Evolutionary conservation across 92 coral and sea anemone genomes (phyloP).

Genomic region (Metridium senile): DNA sequence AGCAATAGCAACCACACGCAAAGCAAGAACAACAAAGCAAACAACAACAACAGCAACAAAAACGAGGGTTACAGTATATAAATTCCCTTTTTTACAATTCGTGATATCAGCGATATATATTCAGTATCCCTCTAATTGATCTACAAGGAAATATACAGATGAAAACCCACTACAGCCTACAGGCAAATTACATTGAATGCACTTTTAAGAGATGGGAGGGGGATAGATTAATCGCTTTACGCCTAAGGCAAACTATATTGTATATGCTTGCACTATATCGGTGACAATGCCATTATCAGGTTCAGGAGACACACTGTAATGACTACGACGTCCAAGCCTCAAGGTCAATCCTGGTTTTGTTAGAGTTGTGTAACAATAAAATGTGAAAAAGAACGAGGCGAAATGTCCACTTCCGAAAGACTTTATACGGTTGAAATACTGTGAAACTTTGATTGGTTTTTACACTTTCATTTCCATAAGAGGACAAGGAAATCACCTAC

Average conservation of each 20-base stretch:
- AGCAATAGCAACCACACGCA: no score
- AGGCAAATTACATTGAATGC: background rate
- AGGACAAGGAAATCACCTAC: conserved; percentile 1
- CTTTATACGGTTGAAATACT: background rate
- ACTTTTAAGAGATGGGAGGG: background rate
- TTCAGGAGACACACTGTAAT: no score
- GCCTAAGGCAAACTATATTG: background rate
- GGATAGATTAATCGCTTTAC: background rate
- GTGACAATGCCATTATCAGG: no score
- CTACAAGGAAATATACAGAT: background rate
- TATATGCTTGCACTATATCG: background rate
- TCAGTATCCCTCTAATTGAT: background rate
- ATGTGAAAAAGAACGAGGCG: no score
- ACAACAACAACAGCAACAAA: no score
- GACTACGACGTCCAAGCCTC: no score
- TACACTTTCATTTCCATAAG: background rate
- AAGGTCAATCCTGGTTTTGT: no score
- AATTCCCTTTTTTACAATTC: background rate
- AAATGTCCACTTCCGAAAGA: no score
- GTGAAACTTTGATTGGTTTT: conserved; percentile 1
- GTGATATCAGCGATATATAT: background rate
- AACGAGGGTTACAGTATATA: background rate
- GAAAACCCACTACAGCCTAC: background rate
- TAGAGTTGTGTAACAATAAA: no score
- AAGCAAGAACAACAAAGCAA: no score